Percentiles rank a stretch among this genome's conserved stretches.
phyloP scores from a whole-genome alignment of 1,140 invertebrate genomes.

The Kradibia gibbosae region DNA sequence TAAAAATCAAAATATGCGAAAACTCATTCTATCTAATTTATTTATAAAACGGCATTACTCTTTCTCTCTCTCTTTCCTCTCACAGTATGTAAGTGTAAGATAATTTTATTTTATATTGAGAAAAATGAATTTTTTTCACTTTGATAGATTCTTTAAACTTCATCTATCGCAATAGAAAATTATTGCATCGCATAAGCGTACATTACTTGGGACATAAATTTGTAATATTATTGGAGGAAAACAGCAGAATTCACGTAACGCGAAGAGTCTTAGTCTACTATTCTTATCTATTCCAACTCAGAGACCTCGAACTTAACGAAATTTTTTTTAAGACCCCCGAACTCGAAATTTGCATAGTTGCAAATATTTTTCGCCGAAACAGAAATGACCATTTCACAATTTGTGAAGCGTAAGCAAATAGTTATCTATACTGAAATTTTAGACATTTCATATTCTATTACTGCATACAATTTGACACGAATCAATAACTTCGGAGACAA shows the following conservation, averaged over 20 bases:
- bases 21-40: no score
- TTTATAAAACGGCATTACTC: no score
- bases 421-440: background rate
- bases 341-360: background rate
- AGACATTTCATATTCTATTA: background rate
- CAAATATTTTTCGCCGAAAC: background rate
- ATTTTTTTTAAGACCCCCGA: background rate
- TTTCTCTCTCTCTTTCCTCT: no score
- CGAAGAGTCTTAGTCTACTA: background rate
- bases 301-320: background rate
- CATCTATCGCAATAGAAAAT: no score
- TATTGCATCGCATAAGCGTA: background rate
- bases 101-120: no score
- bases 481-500: background rate
- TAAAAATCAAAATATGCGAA: no score
- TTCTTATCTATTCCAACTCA: background rate
- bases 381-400: background rate
- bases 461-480: background rate
- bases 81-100: no score
- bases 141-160: no score
- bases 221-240: background rate
- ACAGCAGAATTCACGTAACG: background rate
- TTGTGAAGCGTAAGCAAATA: background rate
- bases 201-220: background rate
- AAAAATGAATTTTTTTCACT: no score